Evolutionary conservation across 35 echinoderm and acorn worm species (phyloP).

Genomic region (Apostichopus californicus): DNA sequence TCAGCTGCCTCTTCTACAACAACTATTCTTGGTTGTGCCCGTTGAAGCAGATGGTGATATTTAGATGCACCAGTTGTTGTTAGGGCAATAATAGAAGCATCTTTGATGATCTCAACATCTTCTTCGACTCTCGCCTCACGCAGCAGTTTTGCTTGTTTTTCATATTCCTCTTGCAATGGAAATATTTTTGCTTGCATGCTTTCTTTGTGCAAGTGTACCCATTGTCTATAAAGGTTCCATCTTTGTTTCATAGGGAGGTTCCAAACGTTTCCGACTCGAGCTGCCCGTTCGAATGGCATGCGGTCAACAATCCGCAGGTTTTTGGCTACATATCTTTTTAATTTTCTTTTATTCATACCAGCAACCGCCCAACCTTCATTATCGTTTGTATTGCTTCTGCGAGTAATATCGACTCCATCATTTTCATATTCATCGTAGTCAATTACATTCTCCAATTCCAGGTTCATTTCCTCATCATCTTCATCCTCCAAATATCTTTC

Average conservation of each 20-base stretch:
- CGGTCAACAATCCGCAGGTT: conserved; percentile 2
- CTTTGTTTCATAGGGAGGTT: conserved; percentile 46
- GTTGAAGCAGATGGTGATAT: conserved; percentile 71
- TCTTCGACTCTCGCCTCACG: conserved; percentile 74
- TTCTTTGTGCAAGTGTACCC: conserved; percentile 52
- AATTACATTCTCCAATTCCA: background rate
- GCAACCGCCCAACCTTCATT: background rate
- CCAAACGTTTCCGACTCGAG: conserved; percentile 39
- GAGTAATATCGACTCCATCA: background rate
- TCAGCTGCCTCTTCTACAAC: conserved; percentile 99
- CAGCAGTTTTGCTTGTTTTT: conserved; percentile 42
- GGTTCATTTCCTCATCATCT: conserved; percentile 33
- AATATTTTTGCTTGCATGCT: background rate
- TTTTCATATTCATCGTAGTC: conserved; percentile 32
- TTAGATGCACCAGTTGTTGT: conserved; percentile 94
- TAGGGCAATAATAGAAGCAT: conserved; percentile 74
- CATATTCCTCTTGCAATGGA: conserved; percentile 40
- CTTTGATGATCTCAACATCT: conserved; percentile 67
- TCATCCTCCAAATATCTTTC: conserved; percentile 26
- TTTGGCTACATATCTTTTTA: conserved; percentile 10
- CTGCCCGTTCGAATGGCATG: conserved; percentile 61
- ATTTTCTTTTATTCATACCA: background rate
- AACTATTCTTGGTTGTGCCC: conserved; percentile 73
- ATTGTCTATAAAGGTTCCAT: conserved; percentile 76
- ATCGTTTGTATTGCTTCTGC: background rate